A percentile compares a stretch with the other conserved stretches of the same genome.
Evolutionary conservation across 2,888 invertebrate genomes (phyloP).

Genomic region (Campoplex capitator): DNA sequence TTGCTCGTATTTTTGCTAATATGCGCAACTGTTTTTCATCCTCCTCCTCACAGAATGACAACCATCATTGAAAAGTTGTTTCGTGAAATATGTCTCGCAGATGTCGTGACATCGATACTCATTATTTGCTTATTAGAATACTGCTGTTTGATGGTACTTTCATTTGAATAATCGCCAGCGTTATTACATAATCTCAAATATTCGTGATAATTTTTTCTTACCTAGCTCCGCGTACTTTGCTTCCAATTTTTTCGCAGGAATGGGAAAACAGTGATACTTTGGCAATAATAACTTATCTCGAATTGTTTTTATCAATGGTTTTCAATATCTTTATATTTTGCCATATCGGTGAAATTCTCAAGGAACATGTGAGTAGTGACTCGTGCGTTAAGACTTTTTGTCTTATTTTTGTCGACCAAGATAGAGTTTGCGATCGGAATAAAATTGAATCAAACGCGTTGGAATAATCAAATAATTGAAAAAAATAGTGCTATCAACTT

Average conservation of each 20-base stretch:
- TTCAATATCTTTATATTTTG: slow-evolving; percentile 69
- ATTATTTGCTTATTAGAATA: slow-evolving; percentile 63
- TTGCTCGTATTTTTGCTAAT: background rate
- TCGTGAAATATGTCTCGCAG: slow-evolving; percentile 55
- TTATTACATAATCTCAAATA: background rate
- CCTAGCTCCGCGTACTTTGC: background rate
- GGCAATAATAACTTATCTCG: slow-evolving; percentile 52
- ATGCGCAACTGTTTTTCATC: background rate
- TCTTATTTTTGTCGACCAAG: too few relatives aligned
- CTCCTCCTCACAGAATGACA: slow-evolving; percentile 75
- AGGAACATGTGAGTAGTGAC: slow-evolving; percentile 16
- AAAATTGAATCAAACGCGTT: background rate
- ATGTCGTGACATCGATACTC: slow-evolving; percentile 54
- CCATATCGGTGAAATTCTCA: slow-evolving; percentile 67
- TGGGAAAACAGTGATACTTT: slow-evolving; percentile 60
- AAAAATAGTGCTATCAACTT: slow-evolving; percentile 53
- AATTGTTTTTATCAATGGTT: slow-evolving; percentile 58
- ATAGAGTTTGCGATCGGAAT: too few relatives aligned
- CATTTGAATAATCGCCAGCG: background rate
- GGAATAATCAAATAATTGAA: background rate
- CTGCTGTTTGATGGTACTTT: slow-evolving; percentile 55
- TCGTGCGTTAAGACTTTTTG: background rate
- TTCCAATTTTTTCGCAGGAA: slow-evolving; percentile 22
- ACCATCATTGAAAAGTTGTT: slow-evolving; percentile 72
- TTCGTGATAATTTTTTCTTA: background rate